These are phyloP conservation scores for Sebastes taczanowskii DNA, from an alignment of 2,797 vertebrate genomes.

Conservation along the genomic window DNA sequence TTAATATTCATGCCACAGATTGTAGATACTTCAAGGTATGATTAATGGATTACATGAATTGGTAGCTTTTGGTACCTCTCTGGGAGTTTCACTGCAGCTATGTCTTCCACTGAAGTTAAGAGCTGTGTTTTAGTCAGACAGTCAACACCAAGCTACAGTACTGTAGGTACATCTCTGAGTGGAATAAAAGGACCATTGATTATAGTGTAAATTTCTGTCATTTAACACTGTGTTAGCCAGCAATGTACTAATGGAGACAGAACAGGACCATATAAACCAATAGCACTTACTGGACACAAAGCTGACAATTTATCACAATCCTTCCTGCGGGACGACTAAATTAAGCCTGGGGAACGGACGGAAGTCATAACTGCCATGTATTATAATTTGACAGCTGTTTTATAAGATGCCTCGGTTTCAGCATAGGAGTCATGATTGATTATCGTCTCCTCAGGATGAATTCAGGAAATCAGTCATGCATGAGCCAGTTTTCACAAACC, in stretches of 20 bases:
- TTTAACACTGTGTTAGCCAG: neutral
- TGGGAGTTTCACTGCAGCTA: neutral
- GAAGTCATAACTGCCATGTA: neutral
- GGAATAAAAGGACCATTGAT: neutral
- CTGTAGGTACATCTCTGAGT: neutral
- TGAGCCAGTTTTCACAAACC: neutral
- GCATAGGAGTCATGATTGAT: slow-evolving; percentile 28
- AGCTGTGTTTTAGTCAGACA: neutral
- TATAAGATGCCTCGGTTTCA: slow-evolving; percentile 1
- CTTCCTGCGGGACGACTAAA: neutral
- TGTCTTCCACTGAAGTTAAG: neutral
- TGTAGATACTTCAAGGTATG: neutral
- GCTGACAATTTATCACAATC: neutral
- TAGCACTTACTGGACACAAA: neutral
- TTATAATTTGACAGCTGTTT: slow-evolving; percentile 31
- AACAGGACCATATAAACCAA: neutral
- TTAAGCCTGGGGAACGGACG: neutral
- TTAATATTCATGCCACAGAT: neutral
- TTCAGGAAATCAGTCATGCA: slow-evolving; percentile 1
- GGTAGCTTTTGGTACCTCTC: neutral
- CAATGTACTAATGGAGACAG: neutral
- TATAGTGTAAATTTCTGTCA: neutral
- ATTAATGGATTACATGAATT: neutral
- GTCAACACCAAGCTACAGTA: neutral
- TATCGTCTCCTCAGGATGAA: slow-evolving; percentile 12